These are phyloP conservation scores for Lophius piscatorius DNA, from an alignment of 2,113 vertebrate species.

Conservation along the genomic window DNA sequence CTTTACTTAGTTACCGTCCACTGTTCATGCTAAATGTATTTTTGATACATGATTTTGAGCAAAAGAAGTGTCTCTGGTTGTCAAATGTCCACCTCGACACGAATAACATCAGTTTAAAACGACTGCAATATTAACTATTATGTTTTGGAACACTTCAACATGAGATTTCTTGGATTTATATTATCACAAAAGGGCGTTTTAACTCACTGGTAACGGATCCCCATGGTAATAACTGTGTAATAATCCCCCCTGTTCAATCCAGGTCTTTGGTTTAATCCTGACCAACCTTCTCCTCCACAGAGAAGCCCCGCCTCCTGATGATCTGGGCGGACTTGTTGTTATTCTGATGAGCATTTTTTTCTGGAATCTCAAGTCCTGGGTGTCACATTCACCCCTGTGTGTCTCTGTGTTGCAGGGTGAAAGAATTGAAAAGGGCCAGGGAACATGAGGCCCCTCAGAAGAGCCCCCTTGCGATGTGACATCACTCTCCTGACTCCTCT, in stretches of 20 bases:
- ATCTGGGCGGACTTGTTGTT: conserved; percentile 24
- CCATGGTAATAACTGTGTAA: conserved; percentile 14
- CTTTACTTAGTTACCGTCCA: no score
- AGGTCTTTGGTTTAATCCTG: conserved; percentile 13
- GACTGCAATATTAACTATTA: conserved; percentile 2
- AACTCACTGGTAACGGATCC: conserved; percentile 3
- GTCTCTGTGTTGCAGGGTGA: conserved; percentile 91
- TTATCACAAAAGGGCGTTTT: conserved; percentile 7
- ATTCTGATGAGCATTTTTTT: conserved; percentile 17
- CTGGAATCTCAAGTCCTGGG: neutral
- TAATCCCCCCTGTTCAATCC: conserved; percentile 1
- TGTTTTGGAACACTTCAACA: conserved; percentile 6
- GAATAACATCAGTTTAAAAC: neutral
- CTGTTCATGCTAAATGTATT: no score
- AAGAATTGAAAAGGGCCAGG: conserved; percentile 99
- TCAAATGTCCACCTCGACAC: conserved; percentile 15
- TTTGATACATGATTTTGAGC: no score
- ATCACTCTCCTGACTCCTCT: conserved; percentile 95
- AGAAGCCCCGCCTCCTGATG: conserved; percentile 34
- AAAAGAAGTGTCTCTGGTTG: neutral
- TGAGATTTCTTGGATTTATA: conserved; percentile 10
- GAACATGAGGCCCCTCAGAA: conserved; percentile 96
- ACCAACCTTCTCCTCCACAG: conserved; percentile 59
- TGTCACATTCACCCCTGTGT: conserved; percentile 21
- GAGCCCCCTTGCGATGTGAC: conserved; percentile 97